Percentiles rank a stretch among this genome's conserved stretches.
These are phyloP conservation scores for Hippocampus guttulatus DNA, from an alignment of 2,113 vertebrate species.

Conservation along the genomic window DNA sequence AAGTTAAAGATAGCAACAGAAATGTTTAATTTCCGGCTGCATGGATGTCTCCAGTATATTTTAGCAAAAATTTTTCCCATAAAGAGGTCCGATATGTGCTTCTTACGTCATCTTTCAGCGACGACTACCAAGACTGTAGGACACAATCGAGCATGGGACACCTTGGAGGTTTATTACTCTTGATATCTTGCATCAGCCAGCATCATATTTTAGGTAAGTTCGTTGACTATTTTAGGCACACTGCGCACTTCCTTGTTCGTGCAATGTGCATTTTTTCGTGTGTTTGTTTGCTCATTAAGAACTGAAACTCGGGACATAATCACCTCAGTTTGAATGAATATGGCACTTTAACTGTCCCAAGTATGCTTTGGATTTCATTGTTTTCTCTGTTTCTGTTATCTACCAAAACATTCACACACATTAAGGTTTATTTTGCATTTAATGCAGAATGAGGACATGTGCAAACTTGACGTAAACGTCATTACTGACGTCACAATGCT, in stretches of 20 bases:
- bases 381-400: background rate
- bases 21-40: background rate
- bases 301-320: background rate
- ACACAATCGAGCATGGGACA: slow-evolving; percentile 62
- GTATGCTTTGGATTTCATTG: background rate
- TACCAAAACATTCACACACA: background rate
- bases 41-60: no score
- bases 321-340: slow-evolving; percentile 21
- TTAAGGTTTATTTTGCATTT: background rate
- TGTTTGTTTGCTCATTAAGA: background rate
- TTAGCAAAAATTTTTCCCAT: background rate
- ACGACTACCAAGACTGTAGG: slow-evolving; percentile 10
- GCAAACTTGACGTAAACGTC: background rate
- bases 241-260: background rate
- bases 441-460: background rate
- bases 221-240: fast-evolving
- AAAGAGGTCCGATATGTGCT: background rate
- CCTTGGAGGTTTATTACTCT: slow-evolving; percentile 31
- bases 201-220: slow-evolving; percentile 27
- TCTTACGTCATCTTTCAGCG: slow-evolving; percentile 59
- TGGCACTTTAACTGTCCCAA: background rate
- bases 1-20: background rate
- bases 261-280: background rate
- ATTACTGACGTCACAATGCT: background rate
- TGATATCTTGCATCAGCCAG: slow-evolving; percentile 14